Evolutionary conservation across 1,140 invertebrate genomes (phyloP).

Genomic region (Apis florea): DNA sequence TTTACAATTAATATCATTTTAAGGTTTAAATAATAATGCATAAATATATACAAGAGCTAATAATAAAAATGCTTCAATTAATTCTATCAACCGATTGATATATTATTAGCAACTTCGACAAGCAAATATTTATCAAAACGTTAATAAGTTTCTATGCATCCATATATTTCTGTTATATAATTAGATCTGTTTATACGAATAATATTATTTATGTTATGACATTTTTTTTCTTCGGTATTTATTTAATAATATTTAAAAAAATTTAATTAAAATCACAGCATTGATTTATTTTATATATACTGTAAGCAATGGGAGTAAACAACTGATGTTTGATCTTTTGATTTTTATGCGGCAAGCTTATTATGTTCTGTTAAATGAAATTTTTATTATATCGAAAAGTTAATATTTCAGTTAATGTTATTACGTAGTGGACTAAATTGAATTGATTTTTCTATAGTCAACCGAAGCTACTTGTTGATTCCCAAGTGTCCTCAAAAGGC

Average conservation of each 20-base stretch:
- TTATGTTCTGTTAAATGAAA: neutral
- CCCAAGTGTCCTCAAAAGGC: neutral
- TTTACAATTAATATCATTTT: neutral
- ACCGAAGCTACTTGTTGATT: constrained; percentile 25
- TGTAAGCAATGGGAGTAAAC: neutral
- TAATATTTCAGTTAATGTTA: neutral
- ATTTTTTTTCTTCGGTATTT: neutral
- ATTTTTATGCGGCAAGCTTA: neutral
- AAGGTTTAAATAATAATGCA: neutral
- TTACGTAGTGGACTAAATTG: neutral
- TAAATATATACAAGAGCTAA: constrained; percentile 30
- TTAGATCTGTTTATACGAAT: neutral
- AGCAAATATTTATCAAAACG: constrained; percentile 39
- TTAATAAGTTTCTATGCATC: neutral
- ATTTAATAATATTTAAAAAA: too few relatives aligned
- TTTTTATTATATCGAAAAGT: neutral
- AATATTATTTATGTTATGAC: neutral
- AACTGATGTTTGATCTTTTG: neutral
- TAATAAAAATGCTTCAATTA: constrained; percentile 46
- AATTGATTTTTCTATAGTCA: neutral
- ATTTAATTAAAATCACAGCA: too few relatives aligned
- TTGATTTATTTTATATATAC: neutral
- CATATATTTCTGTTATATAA: neutral
- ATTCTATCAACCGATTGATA: constrained; percentile 18
- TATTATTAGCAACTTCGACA: constrained; percentile 26